phyloP scores from a whole-genome alignment of 2,113 vertebrate species.

The Pterophyllum scalare region DNA sequence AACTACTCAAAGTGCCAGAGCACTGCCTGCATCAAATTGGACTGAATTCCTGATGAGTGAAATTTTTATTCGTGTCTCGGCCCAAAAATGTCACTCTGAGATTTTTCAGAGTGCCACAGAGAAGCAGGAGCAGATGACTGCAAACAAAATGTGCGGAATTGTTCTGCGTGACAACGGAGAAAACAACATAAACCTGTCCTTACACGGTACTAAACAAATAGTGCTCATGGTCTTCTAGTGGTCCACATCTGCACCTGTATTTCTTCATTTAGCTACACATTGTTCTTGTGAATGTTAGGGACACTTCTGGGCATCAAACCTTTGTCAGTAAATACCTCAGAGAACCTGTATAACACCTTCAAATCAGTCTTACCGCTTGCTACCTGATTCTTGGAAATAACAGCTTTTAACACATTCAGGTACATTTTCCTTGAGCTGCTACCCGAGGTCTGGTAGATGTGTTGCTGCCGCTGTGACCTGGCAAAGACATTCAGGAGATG shows the following conservation, averaged over 20 bases:
- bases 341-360: background rate
- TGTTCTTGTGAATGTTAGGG: background rate
- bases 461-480: slow-evolving; percentile 25
- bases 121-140: slow-evolving; percentile 16
- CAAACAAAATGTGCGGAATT: background rate
- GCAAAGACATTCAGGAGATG: slow-evolving; percentile 27
- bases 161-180: background rate
- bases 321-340: background rate
- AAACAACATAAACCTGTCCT: background rate
- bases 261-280: background rate
- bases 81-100: slow-evolving; percentile 41
- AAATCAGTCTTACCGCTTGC: background rate
- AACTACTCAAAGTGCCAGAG: slow-evolving; percentile 14
- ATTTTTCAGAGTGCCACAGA: background rate
- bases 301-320: background rate
- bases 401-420: slow-evolving; percentile 7
- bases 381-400: slow-evolving; percentile 12
- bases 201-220: background rate
- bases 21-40: slow-evolving; percentile 6
- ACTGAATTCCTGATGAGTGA: slow-evolving; percentile 28
- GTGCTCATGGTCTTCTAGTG: background rate
- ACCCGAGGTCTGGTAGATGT: background rate
- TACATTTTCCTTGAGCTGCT: slow-evolving; percentile 1
- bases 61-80: slow-evolving; percentile 38
- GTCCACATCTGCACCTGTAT: background rate